Conservation (phyloP, 2,113 vertebrate species). For the Arenaria interpres region DNA sequence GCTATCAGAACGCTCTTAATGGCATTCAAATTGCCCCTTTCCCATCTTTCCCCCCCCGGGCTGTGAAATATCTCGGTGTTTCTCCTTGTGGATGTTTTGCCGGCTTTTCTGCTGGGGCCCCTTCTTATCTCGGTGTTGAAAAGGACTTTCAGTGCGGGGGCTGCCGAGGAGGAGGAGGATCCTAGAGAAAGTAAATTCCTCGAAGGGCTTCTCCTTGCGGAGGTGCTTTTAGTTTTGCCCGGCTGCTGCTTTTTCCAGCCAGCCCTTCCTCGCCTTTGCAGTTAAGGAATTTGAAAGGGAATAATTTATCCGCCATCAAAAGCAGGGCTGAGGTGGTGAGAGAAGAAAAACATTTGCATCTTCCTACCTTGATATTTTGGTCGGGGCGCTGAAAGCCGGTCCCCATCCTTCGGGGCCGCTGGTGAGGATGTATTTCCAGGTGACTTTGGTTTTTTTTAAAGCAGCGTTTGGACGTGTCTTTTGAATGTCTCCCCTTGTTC, state of each 20-base stretch:
- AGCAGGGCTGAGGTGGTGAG: background rate
- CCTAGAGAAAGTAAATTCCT: constrained; percentile 32
- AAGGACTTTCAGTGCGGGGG: background rate
- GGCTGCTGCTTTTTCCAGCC: background rate
- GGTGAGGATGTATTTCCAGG: background rate
- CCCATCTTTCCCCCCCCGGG: background rate
- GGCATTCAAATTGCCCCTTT: background rate
- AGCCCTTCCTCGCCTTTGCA: background rate
- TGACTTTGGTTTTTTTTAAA: background rate
- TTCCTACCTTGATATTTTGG: background rate
- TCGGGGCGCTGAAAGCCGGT: background rate
- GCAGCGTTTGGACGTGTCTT: rapidly evolving
- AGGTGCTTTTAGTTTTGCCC: constrained; percentile 15
- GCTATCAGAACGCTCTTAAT: background rate
- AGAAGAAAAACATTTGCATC: background rate
- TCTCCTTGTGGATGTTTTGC: background rate
- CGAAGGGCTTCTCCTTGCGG: background rate
- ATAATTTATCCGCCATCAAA: background rate
- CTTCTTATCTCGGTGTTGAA: background rate
- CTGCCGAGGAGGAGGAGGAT: background rate
- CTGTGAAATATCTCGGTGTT: background rate
- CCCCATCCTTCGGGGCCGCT: background rate
- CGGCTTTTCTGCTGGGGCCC: background rate
- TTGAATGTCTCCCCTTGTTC: background rate
- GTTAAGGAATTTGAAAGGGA: background rate